These are phyloP conservation scores for Rhea americana DNA, from an alignment of 2,113 vertebrate species.

Conservation along the genomic window DNA sequence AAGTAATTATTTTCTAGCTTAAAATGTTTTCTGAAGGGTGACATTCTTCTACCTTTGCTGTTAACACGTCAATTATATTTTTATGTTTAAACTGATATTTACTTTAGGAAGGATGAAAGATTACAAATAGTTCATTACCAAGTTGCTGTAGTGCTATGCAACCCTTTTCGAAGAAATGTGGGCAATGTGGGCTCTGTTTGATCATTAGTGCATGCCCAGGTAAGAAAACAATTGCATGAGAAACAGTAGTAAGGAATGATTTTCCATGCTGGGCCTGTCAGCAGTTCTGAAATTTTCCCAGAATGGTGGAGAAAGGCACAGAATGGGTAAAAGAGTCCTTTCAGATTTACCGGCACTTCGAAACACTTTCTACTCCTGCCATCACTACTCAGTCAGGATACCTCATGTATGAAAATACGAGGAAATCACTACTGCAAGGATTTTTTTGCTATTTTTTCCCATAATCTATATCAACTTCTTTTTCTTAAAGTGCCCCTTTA, in stretches of 20 bases:
- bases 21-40: not conserved
- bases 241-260: not conserved
- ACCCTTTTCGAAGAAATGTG: constrained; percentile 13
- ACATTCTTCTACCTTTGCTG: not conserved
- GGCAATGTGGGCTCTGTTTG: not conserved
- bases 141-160: not conserved
- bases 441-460: not conserved
- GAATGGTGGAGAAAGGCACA: not conserved
- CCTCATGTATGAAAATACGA: not conserved
- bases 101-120: not conserved
- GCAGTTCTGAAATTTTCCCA: constrained; percentile 50
- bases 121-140: not conserved
- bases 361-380: not conserved
- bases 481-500: not conserved
- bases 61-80: not conserved
- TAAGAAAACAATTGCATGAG: constrained; percentile 33
- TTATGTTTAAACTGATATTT: not conserved
- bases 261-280: constrained; percentile 60
- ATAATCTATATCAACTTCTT: not conserved
- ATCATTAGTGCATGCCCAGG: constrained; percentile 34
- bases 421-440: not conserved
- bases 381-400: not conserved
- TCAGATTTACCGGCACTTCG: not conserved
- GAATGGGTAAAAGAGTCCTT: not conserved
- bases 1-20: not conserved